Conservation (phyloP, 2,888 invertebrate species). For the Andrena flavipes region DNA sequence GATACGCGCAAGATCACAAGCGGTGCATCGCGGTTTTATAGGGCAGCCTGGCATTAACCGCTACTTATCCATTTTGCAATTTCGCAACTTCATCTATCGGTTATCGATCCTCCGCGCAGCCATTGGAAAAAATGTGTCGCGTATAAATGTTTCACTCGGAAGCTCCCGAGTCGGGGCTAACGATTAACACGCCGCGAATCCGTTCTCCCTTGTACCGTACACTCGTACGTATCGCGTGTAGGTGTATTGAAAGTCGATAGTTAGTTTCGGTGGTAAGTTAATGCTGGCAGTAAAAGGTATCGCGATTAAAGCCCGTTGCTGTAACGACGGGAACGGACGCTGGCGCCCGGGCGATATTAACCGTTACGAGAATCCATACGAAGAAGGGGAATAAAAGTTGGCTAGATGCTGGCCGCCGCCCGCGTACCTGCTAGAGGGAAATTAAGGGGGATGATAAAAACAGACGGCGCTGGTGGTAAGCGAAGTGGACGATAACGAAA, state of each 20-base stretch:
- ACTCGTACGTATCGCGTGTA: background rate
- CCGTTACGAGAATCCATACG: slow-evolving; percentile 1
- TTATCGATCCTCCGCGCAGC: background rate
- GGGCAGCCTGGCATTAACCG: no score
- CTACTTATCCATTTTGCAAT: no score
- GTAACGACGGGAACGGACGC: background rate
- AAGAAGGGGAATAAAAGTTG: background rate
- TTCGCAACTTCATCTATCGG: background rate
- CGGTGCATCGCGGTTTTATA: no score
- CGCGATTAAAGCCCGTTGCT: slow-evolving; percentile 13
- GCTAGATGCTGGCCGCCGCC: background rate
- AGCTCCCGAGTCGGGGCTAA: background rate
- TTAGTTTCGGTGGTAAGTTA: slow-evolving; percentile 19
- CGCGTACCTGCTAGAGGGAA: background rate
- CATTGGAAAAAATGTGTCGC: background rate
- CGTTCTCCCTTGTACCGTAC: background rate
- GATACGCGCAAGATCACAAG: no score
- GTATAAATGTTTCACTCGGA: slow-evolving; percentile 8
- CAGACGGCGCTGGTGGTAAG: background rate
- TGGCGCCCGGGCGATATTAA: background rate
- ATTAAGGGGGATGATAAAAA: slow-evolving; percentile 15
- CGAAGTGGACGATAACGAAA: slow-evolving; percentile 22
- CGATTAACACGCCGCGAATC: background rate
- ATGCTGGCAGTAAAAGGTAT: slow-evolving; percentile 23
- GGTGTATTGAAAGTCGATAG: slow-evolving; percentile 33